These are phyloP conservation scores for Tympanoctomys barrerae DNA, from an alignment of 2,797 vertebrate genomes.

Conservation along the genomic window DNA sequence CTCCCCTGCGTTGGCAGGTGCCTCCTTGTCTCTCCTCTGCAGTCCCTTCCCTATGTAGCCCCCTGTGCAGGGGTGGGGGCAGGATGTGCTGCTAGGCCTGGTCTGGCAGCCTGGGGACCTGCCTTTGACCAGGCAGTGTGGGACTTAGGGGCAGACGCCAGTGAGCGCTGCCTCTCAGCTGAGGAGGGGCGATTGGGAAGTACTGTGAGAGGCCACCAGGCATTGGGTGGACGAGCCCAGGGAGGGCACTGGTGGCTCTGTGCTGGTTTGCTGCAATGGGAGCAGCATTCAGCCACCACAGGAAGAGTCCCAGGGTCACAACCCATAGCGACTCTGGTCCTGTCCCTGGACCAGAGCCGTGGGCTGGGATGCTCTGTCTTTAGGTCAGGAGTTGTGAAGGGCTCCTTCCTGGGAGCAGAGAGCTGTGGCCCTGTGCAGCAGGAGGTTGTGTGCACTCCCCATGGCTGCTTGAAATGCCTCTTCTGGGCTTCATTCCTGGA, in stretches of 20 bases:
- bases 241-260: no score
- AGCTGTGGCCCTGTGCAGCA: not conserved
- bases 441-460: not conserved
- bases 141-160: not conserved
- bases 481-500: not conserved
- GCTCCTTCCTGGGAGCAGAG: not conserved
- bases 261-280: not conserved
- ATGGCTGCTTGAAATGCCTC: not conserved
- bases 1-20: not conserved
- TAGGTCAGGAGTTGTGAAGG: not conserved
- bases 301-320: not conserved
- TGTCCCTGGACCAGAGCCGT: not conserved
- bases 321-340: not conserved
- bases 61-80: not conserved
- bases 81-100: not conserved
- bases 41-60: not conserved
- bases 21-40: not conserved
- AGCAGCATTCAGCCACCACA: not conserved
- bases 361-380: not conserved
- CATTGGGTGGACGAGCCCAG: not conserved
- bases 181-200: not conserved
- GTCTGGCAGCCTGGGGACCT: not conserved
- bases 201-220: not conserved
- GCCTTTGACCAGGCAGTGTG: not conserved
- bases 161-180: not conserved